Percentiles rank a stretch among this genome's conserved stretches.
Conservation (phyloP, 2,797 vertebrate species). For the Tauraco hartlaubi region DNA sequence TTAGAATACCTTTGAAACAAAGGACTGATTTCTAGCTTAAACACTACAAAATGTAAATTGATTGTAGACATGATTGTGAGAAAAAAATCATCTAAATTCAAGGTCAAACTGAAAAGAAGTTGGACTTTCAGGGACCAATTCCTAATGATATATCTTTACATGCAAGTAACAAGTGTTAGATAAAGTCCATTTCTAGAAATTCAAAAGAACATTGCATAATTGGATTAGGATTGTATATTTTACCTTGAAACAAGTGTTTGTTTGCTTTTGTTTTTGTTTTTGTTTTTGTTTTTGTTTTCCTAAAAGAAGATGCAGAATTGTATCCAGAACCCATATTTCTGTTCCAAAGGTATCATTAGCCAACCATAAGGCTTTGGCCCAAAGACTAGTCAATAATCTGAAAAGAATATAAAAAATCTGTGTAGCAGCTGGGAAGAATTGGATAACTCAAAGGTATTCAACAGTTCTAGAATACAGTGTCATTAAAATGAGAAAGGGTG, state of each 20-base stretch:
- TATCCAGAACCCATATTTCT: not conserved
- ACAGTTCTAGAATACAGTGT: not conserved
- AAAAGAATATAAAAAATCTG: not conserved
- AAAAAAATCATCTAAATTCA: not conserved
- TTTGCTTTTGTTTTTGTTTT: not conserved
- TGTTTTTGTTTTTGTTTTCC: not conserved
- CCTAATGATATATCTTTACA: not conserved
- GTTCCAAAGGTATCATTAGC: not conserved
- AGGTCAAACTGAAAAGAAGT: not conserved
- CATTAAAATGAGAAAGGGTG: not conserved
- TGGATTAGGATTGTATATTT: not conserved
- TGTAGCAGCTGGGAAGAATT: not conserved
- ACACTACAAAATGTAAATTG: not conserved
- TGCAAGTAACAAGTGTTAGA: not conserved
- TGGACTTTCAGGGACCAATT: not conserved
- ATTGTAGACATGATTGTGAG: not conserved
- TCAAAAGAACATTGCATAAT: not conserved
- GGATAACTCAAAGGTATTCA: not conserved
- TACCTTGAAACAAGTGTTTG: not conserved
- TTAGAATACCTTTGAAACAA: not conserved
- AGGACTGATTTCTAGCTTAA: constrained; percentile 2
- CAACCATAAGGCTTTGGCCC: not conserved
- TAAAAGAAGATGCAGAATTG: not conserved
- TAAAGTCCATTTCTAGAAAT: not conserved
- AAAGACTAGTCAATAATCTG: not conserved